phyloP scores from a whole-genome alignment of 2,888 invertebrate genomes.

The Clepsis dumicolana region DNA sequence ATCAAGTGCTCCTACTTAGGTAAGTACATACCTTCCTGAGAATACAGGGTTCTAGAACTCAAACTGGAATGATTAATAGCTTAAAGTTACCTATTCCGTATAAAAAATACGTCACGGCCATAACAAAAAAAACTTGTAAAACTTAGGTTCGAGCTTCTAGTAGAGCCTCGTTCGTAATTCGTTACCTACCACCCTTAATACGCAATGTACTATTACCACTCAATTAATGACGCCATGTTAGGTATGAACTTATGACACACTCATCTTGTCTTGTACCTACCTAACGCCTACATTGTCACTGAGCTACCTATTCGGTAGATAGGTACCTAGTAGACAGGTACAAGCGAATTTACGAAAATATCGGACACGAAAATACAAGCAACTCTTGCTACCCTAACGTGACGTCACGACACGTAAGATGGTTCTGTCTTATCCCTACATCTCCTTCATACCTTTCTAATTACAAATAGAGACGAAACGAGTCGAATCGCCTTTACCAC shows the following conservation, averaged over 20 bases:
- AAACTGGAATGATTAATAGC: background rate
- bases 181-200: too few relatives aligned
- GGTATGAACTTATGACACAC: too few relatives aligned
- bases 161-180: too few relatives aligned
- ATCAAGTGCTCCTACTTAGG: background rate
- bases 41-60: constrained; percentile 9
- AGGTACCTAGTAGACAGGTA: too few relatives aligned
- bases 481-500: too few relatives aligned
- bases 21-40: background rate
- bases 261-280: too few relatives aligned
- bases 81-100: background rate
- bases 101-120: background rate
- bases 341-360: too few relatives aligned
- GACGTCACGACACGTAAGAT: background rate
- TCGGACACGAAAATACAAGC: background rate
- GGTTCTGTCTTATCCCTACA: too few relatives aligned
- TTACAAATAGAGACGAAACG: too few relatives aligned
- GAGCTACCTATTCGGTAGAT: too few relatives aligned
- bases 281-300: background rate
- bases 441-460: too few relatives aligned
- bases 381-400: background rate
- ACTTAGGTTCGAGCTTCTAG: too few relatives aligned
- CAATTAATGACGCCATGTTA: background rate
- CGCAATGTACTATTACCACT: background rate
- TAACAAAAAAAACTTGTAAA: constrained; percentile 3